Evolutionary conservation across 2,113 vertebrate species (phyloP), one percentile per base, ranked within the genome.

Genomic region (Scomber colias): DNA sequence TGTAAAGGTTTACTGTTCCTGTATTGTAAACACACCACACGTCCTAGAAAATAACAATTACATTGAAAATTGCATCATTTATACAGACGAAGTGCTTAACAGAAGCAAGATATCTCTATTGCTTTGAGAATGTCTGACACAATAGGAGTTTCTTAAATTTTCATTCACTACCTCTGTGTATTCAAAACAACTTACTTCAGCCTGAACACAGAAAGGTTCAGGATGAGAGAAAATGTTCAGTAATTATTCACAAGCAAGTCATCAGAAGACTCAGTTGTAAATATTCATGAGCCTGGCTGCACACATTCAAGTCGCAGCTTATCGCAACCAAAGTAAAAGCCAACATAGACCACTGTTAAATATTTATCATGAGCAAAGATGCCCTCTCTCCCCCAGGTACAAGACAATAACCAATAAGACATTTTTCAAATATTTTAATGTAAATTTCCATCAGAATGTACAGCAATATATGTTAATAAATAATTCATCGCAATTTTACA

Each of bases 401-500:
- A 54, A 4, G 19, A 75, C 71, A 80, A 55, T 46, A 40, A 61
- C 44, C 44, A 17, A 62, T 54, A 55, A 69, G 16, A 76, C 62
- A 75, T 87, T 91, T 92, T 88, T 77, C 83, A 91, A 92, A 89
- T 88, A 91, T 85, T 94, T 94, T 93, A 93, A 87, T 94, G 91
- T 90, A 93, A 92, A 90, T 84, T 86, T 89, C 75, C 74, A 91
- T 88, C 75, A 85, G 75, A 88, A 91, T 94, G 74, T 93, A 92
- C 90, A 93, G 71, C 87, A 90, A 90, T 92, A 88, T 89, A 88
- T 85, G 85, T 92, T 90, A 90, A 94, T 94, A 92, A 94, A 94
- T 94, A 94, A 90, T 89, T 87, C 79, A 92, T 91, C 82, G 90
- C 88, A 91, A 84, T 87, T 87, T 73, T 92, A 90, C 90, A 92